Conservation (phyloP, 2,888 invertebrate genomes). For the Mantis religiosa region DNA sequence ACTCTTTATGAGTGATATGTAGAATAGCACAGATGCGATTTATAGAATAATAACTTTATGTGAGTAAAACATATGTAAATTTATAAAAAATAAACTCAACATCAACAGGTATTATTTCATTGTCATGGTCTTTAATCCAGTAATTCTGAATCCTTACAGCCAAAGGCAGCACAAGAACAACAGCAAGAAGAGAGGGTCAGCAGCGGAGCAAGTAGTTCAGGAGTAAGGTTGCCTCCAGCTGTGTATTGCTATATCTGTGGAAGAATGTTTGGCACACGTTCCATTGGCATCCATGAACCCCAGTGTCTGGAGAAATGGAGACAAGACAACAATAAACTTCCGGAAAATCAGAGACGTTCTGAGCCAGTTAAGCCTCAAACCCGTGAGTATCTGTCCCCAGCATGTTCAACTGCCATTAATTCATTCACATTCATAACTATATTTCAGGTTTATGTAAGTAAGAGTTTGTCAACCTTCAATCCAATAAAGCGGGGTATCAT, state of each 20-base stretch:
- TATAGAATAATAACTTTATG: too few relatives aligned
- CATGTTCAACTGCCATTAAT: neutral
- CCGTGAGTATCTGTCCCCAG: neutral
- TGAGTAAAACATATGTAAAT: too few relatives aligned
- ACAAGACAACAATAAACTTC: conserved; percentile 53
- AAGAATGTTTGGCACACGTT: conserved; percentile 59
- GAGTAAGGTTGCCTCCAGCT: conserved; percentile 34
- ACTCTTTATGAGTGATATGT: too few relatives aligned
- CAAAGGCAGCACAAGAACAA: neutral
- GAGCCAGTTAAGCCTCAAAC: conserved; percentile 54
- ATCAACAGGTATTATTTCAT: too few relatives aligned
- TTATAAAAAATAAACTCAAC: too few relatives aligned
- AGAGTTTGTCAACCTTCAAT: too few relatives aligned
- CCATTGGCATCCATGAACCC: conserved; percentile 62
- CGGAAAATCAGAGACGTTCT: conserved; percentile 49
- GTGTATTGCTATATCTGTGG: conserved; percentile 61
- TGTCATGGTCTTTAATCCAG: too few relatives aligned
- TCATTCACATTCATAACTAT: neutral
- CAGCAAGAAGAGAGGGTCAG: neutral
- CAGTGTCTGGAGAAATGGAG: conserved; percentile 53
- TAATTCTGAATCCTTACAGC: neutral
- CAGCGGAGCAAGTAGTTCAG: neutral
- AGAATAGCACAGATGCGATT: too few relatives aligned
- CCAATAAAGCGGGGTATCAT: too few relatives aligned
- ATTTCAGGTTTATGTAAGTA: too few relatives aligned